A percentile compares a stretch with the other conserved stretches of the same genome.
These are phyloP conservation scores for Tetragonisca angustula DNA, from an alignment of 2,888 invertebrate species.

Conservation along the genomic window DNA sequence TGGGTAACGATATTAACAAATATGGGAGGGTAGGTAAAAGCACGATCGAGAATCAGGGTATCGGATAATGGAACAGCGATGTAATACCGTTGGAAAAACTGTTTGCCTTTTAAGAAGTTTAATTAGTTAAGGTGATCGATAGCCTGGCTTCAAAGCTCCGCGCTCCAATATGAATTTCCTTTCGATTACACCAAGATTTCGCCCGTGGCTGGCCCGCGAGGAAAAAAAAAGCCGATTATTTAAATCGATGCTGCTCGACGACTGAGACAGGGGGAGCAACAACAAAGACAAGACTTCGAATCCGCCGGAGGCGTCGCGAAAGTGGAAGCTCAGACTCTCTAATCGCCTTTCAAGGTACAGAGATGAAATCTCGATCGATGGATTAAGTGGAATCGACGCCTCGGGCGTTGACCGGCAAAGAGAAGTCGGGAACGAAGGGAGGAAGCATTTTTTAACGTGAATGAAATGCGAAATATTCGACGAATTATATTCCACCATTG, in stretches of 20 bases:
- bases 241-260: slow-evolving; percentile 46
- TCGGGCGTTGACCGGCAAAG: slow-evolving; percentile 18
- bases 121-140: not conserved
- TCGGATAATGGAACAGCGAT: not conserved
- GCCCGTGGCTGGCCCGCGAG: not conserved
- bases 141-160: not conserved
- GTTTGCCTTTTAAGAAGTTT: not conserved
- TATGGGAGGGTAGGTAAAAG: too few species aligned
- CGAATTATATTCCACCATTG: not conserved
- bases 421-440: slow-evolving; percentile 5
- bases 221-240: slow-evolving; percentile 33
- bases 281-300: slow-evolving; percentile 41
- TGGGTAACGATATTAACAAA: not conserved
- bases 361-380: slow-evolving; percentile 64
- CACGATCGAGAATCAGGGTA: too few species aligned
- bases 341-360: slow-evolving; percentile 64
- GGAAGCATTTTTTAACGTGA: not conserved
- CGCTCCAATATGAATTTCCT: slow-evolving; percentile 7
- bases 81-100: not conserved
- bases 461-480: slow-evolving; percentile 9
- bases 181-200: not conserved
- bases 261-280: slow-evolving; percentile 40
- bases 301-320: slow-evolving; percentile 36
- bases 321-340: slow-evolving; percentile 52
- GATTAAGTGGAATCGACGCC: slow-evolving; percentile 64